Conservation (phyloP, 2,797 vertebrate genomes). For the Centropyge bicolor region DNA sequence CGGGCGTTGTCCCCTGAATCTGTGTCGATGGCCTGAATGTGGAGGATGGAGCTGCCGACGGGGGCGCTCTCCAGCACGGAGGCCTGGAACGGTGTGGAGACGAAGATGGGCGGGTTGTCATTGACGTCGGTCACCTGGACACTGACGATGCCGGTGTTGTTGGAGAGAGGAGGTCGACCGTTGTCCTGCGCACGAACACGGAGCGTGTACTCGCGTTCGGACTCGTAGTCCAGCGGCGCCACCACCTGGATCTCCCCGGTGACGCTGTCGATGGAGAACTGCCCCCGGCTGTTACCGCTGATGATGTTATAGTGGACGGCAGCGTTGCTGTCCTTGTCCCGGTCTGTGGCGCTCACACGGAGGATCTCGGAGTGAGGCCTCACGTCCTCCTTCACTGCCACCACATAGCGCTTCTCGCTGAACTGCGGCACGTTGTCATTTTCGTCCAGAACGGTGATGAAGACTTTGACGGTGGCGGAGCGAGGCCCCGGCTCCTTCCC, state of each 20-base stretch:
- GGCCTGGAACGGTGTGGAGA: slow-evolving; percentile 97
- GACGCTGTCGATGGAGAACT: slow-evolving; percentile 96
- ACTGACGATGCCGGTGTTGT: slow-evolving; percentile 96
- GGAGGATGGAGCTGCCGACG: slow-evolving; percentile 95
- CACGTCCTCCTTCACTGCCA: slow-evolving; percentile 94
- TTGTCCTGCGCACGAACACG: slow-evolving; percentile 96
- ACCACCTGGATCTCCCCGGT: slow-evolving; percentile 97
- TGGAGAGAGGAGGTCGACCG: slow-evolving; percentile 95
- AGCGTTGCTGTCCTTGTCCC: slow-evolving; percentile 94
- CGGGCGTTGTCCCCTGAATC: slow-evolving; percentile 95
- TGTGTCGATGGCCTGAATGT: slow-evolving; percentile 98
- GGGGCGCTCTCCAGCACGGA: slow-evolving; percentile 96
- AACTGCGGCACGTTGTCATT: slow-evolving; percentile 98
- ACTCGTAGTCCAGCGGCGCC: slow-evolving; percentile 94
- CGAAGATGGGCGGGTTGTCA: slow-evolving; percentile 97
- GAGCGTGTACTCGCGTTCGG: slow-evolving; percentile 94
- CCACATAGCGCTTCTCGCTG: slow-evolving; percentile 97
- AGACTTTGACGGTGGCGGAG: slow-evolving; percentile 93
- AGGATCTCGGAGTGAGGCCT: slow-evolving; percentile 93
- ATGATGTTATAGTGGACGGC: slow-evolving; percentile 98
- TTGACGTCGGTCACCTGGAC: slow-evolving; percentile 98
- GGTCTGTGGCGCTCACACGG: slow-evolving; percentile 92
- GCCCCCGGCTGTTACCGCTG: slow-evolving; percentile 96
- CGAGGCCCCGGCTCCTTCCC: slow-evolving; percentile 94
- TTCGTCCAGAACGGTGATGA: slow-evolving; percentile 95